A percentile compares a stretch with the other conserved stretches of the same genome.
Evolutionary conservation across 2,888 invertebrate species (phyloP).

Genomic region (Pinctada fucata): DNA sequence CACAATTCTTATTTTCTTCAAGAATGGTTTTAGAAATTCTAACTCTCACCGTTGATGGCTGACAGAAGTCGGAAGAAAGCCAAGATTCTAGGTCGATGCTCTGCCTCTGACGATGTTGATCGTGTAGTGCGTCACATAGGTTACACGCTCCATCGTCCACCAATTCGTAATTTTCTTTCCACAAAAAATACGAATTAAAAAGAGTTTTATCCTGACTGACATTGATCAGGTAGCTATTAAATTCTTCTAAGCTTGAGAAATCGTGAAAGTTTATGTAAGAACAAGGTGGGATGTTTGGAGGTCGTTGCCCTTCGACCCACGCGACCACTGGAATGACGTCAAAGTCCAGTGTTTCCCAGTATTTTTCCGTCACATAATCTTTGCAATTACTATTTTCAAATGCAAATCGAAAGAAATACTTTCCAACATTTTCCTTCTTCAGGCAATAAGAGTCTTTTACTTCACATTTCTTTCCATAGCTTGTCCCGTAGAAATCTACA

Average conservation of each 20-base stretch:
- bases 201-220: conserved; percentile 51
- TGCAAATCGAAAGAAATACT: conserved; percentile 62
- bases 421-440: conserved; percentile 45
- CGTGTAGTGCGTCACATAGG: conserved; percentile 59
- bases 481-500: conserved; percentile 59
- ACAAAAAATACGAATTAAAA: conserved; percentile 61
- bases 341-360: conserved; percentile 53
- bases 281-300: conserved; percentile 33
- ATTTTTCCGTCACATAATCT: conserved; percentile 67
- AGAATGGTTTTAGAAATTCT: too few relatives aligned
- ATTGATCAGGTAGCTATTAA: conserved; percentile 47
- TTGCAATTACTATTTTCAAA: conserved; percentile 62
- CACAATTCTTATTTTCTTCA: too few relatives aligned
- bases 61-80: conserved; percentile 50
- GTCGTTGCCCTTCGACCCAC: conserved; percentile 47
- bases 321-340: conserved; percentile 63
- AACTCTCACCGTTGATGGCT: conserved; percentile 42
- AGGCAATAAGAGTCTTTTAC: conserved; percentile 22
- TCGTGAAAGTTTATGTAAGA: conserved; percentile 55
- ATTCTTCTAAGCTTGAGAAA: conserved; percentile 41
- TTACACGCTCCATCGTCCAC: conserved; percentile 50
- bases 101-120: conserved; percentile 43
- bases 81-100: conserved; percentile 52
- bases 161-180: conserved; percentile 46
- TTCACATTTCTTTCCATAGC: conserved; percentile 48